Evolutionary conservation across 2,113 vertebrate genomes (phyloP).

Genomic region (Thomomys bottae): DNA sequence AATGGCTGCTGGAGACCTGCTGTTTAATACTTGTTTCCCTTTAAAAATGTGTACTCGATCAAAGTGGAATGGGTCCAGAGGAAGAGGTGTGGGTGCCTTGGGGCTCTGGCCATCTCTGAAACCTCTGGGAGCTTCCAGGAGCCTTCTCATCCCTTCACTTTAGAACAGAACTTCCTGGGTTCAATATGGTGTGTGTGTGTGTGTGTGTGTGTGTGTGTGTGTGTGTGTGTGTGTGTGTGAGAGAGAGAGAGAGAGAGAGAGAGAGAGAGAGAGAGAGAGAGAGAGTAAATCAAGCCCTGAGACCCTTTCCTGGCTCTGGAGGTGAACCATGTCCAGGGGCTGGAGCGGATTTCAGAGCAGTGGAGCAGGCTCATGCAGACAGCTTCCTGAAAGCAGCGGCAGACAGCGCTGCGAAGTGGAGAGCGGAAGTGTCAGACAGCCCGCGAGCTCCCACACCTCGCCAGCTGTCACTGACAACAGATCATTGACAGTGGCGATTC

Average conservation of each 20-base stretch:
- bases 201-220: no score
- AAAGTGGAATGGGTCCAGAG: not conserved
- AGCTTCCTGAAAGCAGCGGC: not conserved
- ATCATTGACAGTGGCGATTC: constrained; percentile 9
- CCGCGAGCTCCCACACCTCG: not conserved
- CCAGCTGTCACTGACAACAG: constrained; percentile 57
- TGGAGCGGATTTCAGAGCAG: not conserved
- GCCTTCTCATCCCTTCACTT: not conserved
- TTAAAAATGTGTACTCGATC: not conserved
- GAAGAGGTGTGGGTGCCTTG: not conserved
- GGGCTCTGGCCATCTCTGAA: not conserved
- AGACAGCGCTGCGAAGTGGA: not conserved
- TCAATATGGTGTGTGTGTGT: not conserved
- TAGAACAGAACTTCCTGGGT: not conserved
- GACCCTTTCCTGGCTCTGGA: not conserved
- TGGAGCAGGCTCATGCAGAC: not conserved
- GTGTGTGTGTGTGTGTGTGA: no score
- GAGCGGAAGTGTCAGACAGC: not conserved
- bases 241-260: no score
- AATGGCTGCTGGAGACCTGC: not conserved
- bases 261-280: no score
- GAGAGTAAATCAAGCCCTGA: not conserved
- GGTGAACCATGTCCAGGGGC: not conserved
- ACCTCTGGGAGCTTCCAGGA: not conserved
- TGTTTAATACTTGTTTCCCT: not conserved